A percentile compares a stretch with the other conserved stretches of the same genome.
Evolutionary conservation across 2,888 invertebrate species (phyloP).

Genomic region (Tipula unca): DNA sequence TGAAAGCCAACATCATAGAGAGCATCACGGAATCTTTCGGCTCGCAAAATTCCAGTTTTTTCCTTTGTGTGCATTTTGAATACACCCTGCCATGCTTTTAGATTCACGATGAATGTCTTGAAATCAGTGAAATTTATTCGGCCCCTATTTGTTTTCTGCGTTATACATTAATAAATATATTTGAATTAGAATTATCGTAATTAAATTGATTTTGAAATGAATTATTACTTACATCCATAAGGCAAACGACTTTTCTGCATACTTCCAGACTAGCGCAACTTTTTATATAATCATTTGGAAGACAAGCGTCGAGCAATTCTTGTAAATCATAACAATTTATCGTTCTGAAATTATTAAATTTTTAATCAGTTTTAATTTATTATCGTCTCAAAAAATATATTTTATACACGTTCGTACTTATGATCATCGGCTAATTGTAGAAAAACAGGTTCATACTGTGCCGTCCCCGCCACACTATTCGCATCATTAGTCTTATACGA

Average conservation of each 20-base stretch:
- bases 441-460: conserved; percentile 82
- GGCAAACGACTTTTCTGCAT: conserved; percentile 79
- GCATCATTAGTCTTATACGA: conserved; percentile 19
- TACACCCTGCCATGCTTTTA: conserved; percentile 84
- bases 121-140: conserved; percentile 77
- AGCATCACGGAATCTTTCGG: conserved; percentile 76
- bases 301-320: conserved; percentile 79
- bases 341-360: conserved; percentile 45
- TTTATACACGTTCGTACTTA: conserved; percentile 30
- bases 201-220: too few species aligned
- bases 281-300: conserved; percentile 91
- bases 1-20: conserved; percentile 81
- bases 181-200: too few species aligned
- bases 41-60: conserved; percentile 80
- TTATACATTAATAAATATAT: conserved; percentile 18
- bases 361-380: neutral
- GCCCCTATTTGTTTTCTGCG: conserved; percentile 65
- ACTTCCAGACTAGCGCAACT: conserved; percentile 89
- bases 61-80: conserved; percentile 86
- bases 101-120: conserved; percentile 83
- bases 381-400: neutral
- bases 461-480: conserved; percentile 45
- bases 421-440: conserved; percentile 86
- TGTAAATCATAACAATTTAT: conserved; percentile 87
- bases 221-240: conserved; percentile 67